Percentiles rank a stretch among this genome's conserved stretches.
These are phyloP conservation scores for Hyperoplus lanceolatus DNA, from an alignment of 2,797 vertebrate species.

Conservation along the genomic window DNA sequence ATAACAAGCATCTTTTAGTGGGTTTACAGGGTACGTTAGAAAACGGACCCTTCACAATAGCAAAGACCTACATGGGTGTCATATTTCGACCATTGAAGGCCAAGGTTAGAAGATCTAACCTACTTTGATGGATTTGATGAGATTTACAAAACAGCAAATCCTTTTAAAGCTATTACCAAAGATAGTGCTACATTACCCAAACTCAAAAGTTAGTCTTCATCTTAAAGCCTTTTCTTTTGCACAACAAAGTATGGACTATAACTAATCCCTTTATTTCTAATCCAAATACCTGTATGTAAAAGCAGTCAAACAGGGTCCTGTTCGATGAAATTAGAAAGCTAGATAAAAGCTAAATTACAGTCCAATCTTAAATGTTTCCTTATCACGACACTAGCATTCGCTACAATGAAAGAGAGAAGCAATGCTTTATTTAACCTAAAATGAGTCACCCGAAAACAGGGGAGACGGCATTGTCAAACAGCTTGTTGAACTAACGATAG, in stretches of 20 bases:
- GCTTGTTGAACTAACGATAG: not conserved
- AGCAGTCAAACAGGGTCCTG: not conserved
- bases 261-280: not conserved
- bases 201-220: not conserved
- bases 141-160: constrained; percentile 3
- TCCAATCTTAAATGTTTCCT: not conserved
- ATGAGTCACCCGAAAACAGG: not conserved
- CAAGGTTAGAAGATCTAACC: not conserved
- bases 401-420: not conserved
- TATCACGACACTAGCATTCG: not conserved
- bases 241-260: not conserved
- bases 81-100: not conserved
- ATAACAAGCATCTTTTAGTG: not conserved
- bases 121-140: not conserved
- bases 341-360: not conserved
- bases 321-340: not conserved
- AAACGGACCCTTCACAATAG: not conserved
- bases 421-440: not conserved
- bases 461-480: not conserved
- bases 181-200: not conserved
- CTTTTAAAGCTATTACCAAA: not conserved
- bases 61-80: not conserved
- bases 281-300: too few species aligned
- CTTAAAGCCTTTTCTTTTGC: constrained; percentile 1
- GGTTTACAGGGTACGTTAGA: not conserved